Base-by-base conservation (phyloP, 2,797 vertebrate species). In the Diplodus puntazzo region DNA sequence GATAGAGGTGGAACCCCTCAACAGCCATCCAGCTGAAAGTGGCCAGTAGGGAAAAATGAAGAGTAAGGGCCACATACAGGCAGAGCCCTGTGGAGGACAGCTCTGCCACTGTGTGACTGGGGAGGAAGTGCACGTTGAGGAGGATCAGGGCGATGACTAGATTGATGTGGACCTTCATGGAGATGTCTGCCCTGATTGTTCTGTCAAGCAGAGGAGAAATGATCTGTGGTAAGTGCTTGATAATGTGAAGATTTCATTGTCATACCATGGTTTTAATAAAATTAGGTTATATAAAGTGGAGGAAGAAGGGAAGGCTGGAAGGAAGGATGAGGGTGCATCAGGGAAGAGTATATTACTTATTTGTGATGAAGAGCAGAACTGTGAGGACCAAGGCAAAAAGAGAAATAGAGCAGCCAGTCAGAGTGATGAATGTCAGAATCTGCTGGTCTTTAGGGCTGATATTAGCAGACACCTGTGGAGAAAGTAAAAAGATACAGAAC, bases 1-100 rank as follows among this genome's bases (percentile, higher is more conserved):
- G 88, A 86, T 96, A 96, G 68, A 97, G 92, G 84, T 97, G 96
- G 87, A 97, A 96, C 11, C 95, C 95, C 58, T 97, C 96, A 0
- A 96, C 75, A 4, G 89, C 95, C 87, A 89, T 96, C 97, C 97
- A 97, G 42, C 89, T 94, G 68, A 96, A 92, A 8, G 91, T 76
- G 42, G 94, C 93, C 70, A 97, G 85, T 64, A 97, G 90, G 0
- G 90, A 75, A 13, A 89, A 94, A n/a, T 97, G 96, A 94, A 92
- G 50, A 70, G 0, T 18, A 85, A 92, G 2, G 27, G 85, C 92
- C n/a, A 88, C 12, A 71, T 89, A 88, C 20, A 83, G 0, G 67
- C 89, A 91, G 14, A 84, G 18, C 30, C 68, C 45, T 3, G 3
- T 2, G 55, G 71, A 73, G 39, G 61, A 17, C 69, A 14, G 18